phyloP scores from a whole-genome alignment of 1,140 invertebrate genomes.

The Dryas iulia region DNA sequence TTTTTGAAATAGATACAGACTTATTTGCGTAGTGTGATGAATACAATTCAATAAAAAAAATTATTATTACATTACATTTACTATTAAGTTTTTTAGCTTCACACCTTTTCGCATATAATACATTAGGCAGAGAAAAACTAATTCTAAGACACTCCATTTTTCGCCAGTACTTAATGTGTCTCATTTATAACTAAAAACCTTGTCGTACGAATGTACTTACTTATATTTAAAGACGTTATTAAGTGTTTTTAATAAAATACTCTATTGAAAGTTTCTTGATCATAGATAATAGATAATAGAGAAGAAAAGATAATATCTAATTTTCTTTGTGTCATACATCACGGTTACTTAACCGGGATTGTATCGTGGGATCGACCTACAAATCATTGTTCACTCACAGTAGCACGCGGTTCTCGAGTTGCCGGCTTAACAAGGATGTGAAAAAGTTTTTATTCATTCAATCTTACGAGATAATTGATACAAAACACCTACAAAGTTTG shows the following conservation, averaged over 20 bases:
- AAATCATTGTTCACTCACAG: conserved; percentile 25
- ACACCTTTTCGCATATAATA: no score
- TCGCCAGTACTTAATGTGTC: no score
- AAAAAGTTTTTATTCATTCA: conserved; percentile 17
- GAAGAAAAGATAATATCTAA: conserved; percentile 8
- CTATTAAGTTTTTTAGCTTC: no score
- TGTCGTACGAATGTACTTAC: no score
- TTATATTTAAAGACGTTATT: no score
- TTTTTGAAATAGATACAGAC: no score
- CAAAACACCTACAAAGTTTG: not conserved
- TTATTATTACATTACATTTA: no score
- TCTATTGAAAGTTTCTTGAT: not conserved
- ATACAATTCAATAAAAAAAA: no score
- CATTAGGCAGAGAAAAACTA: no score
- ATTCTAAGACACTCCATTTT: no score
- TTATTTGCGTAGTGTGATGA: no score
- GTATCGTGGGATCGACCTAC: conserved; percentile 29
- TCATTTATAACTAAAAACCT: no score
- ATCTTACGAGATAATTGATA: conserved; percentile 9
- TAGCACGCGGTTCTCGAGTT: not conserved
- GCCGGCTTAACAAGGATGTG: conserved; percentile 24
- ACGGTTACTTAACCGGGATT: conserved; percentile 24
- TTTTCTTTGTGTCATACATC: conserved; percentile 9
- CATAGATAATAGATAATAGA: conserved; percentile 1
- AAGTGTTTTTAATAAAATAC: not conserved